Conservation (phyloP, 2,888 invertebrate species). For the Kuschelorhynchus macadamiae region DNA sequence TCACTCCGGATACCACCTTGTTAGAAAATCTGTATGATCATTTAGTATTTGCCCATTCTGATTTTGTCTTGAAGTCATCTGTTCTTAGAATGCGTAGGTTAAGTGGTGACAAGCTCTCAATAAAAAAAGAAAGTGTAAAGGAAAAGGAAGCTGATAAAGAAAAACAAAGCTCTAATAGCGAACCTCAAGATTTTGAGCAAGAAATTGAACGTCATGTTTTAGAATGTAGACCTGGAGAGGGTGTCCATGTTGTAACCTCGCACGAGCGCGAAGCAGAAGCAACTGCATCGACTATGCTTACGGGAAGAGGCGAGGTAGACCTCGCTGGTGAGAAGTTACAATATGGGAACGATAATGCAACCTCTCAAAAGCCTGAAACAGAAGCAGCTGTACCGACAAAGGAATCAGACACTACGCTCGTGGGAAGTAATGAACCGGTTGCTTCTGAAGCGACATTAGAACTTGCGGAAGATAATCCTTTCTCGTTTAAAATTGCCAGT, state of each 20-base stretch:
- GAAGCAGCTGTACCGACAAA: too few relatives aligned
- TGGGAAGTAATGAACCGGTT: slow-evolving; percentile 13
- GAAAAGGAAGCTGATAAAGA: background rate
- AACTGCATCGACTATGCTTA: background rate
- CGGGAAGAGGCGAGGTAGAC: too few relatives aligned
- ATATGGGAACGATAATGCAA: background rate
- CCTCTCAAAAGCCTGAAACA: background rate
- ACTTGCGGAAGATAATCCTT: slow-evolving; percentile 62
- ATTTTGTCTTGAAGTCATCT: slow-evolving; percentile 34
- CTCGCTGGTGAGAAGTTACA: too few relatives aligned
- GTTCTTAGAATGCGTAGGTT: slow-evolving; percentile 52
- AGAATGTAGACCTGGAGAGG: background rate
- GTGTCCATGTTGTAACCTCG: background rate
- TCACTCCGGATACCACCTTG: slow-evolving; percentile 45
- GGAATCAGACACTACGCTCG: too few relatives aligned
- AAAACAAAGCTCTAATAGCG: background rate
- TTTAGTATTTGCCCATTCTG: slow-evolving; percentile 52
- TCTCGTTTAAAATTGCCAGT: slow-evolving; percentile 68
- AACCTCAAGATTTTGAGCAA: slow-evolving; percentile 6
- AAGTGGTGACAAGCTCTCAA: slow-evolving; percentile 69
- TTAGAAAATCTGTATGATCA: slow-evolving; percentile 57
- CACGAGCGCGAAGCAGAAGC: background rate
- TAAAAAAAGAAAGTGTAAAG: slow-evolving; percentile 58
- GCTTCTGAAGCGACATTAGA: slow-evolving; percentile 45
- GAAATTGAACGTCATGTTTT: background rate